Evolutionary conservation across 2,113 vertebrate species (phyloP).

Genomic region (Ochotona princeps): DNA sequence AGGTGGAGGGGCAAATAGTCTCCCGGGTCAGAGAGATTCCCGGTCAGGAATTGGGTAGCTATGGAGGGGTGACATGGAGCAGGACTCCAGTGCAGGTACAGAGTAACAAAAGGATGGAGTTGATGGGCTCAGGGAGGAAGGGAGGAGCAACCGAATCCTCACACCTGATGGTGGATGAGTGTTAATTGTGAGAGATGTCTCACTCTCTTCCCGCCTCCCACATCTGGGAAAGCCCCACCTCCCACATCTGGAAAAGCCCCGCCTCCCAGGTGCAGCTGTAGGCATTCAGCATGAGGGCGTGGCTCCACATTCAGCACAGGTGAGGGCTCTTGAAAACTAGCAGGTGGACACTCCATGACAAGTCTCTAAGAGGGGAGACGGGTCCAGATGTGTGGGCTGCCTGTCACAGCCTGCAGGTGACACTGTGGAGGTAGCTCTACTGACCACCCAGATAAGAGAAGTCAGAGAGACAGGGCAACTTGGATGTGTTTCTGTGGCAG

Average conservation of each 20-base stretch:
- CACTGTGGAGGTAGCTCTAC: background rate
- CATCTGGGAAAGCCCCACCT: background rate
- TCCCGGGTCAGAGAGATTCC: background rate
- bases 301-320: background rate
- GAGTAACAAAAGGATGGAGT: too few relatives aligned
- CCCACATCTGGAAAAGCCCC: background rate
- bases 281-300: too few relatives aligned
- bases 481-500: background rate
- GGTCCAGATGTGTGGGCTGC: background rate
- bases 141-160: background rate
- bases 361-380: background rate
- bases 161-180: background rate
- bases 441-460: background rate
- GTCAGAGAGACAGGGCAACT: background rate
- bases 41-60: background rate
- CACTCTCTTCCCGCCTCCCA: background rate
- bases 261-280: too few relatives aligned
- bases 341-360: too few relatives aligned
- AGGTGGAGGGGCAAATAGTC: background rate
- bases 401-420: background rate
- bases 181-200: background rate
- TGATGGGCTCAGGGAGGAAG: background rate
- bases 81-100: background rate
- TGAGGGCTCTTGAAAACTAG: background rate
- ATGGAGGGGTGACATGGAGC: background rate